Evolutionary conservation across 2,888 invertebrate species (phyloP).

Genomic region (Strigamia transsilvanica): DNA sequence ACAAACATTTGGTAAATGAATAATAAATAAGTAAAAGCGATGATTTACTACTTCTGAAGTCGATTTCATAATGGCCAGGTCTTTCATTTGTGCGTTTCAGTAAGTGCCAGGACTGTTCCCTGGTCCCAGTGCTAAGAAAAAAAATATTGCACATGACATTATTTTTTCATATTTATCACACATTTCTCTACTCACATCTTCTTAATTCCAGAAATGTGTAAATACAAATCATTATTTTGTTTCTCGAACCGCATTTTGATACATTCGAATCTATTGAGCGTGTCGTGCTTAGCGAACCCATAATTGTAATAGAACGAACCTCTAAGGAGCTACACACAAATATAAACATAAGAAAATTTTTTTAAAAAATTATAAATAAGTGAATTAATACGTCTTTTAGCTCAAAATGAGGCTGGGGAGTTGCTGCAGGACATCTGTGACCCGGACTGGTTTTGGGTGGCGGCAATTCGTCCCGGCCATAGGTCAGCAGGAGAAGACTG

Average conservation of each 20-base stretch:
- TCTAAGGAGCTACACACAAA: background rate
- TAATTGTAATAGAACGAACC: background rate
- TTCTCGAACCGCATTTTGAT: background rate
- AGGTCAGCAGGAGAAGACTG: background rate
- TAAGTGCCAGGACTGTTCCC: background rate
- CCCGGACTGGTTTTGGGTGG: background rate
- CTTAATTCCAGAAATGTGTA: constrained; percentile 2
- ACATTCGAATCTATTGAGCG: background rate
- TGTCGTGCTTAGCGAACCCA: background rate
- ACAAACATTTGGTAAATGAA: too few relatives aligned
- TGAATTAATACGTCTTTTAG: background rate
- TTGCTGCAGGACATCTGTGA: background rate
- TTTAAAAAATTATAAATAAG: background rate
- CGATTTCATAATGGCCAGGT: background rate
- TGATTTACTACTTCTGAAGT: background rate
- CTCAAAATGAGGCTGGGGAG: background rate
- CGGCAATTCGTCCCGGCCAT: background rate
- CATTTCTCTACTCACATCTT: background rate
- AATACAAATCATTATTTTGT: background rate
- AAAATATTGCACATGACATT: background rate
- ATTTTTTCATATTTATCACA: background rate
- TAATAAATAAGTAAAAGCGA: too few relatives aligned
- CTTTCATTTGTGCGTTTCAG: background rate
- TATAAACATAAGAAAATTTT: background rate
- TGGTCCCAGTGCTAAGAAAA: background rate